Base-by-base conservation (phyloP, 1,140 invertebrate species). In the Marisa cornuarietis region DNA sequence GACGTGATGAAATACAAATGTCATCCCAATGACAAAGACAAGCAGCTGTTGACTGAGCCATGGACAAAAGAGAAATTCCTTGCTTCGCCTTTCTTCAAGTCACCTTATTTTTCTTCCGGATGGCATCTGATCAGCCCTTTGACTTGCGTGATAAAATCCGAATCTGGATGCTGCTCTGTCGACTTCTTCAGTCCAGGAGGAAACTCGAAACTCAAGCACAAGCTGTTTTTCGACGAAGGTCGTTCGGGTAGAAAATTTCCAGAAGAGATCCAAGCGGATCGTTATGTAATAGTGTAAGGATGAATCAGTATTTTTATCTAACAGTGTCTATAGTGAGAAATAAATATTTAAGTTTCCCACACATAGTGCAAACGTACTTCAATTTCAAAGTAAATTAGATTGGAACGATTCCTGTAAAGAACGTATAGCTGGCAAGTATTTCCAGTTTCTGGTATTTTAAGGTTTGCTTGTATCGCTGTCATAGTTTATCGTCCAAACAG, bases 1-100 rank as follows among this genome's bases (percentile, higher is more conserved):
- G 73, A 75, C 16, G 20, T 61, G 20, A 62, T 75, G 52, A 75
- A 75, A 52, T 62, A 31, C 73, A 18, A 63, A 14, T 75, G 73
- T 20, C 73, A 75, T 61, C 73, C 73, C 26, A 26, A 61, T n/a
- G 73, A 75, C 7, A 24, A 54, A 10, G 54, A 62, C 5, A 61
- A 62, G 24, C 73, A 75, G 73, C 73, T 75, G 20, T 5, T 75
- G 73, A 0, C 2, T 1, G 16, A 22, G 24, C 52, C 73, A 14
- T 75, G 54, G 58, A 75, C 73, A 24, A 9, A 75, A 18, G 52
- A 75, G 8, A 26, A n/a, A 0, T 75, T 75, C 54, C 1, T 61
- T 22, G 7, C n/a, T 14, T n/a, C 61, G 5, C 73, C 73, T 22
- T 20, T n/a, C n/a, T 26, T 24, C 24, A 61, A 24, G 5, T 18